These are phyloP conservation scores for Phthorimaea operculella DNA, from an alignment of 1,140 invertebrate genomes.

Conservation along the genomic window DNA sequence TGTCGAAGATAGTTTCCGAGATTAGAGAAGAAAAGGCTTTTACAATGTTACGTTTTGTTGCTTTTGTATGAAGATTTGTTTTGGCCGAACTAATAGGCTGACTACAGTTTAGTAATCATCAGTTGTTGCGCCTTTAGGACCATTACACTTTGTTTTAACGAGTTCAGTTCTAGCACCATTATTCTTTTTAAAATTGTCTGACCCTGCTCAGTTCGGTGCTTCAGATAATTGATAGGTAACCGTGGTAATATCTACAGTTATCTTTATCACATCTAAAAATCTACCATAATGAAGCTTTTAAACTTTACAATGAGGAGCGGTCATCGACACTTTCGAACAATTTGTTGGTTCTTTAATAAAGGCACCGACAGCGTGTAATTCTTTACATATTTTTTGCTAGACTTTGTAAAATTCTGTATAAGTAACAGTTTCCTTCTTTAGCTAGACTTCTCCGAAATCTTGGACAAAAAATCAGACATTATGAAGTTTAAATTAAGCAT, in stretches of 20 bases:
- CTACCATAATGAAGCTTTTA: no score
- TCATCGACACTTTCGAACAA: not conserved
- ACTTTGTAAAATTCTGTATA: not conserved
- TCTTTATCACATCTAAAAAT: no score
- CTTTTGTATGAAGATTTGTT: not conserved
- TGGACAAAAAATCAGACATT: not conserved
- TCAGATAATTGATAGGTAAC: no score
- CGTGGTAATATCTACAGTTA: no score
- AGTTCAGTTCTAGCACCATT: no score
- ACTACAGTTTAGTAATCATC: not conserved
- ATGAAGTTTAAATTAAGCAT: not conserved
- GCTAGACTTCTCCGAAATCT: no score
- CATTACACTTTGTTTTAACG: no score
- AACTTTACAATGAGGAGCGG: not conserved
- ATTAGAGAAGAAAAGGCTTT: conserved; percentile 18
- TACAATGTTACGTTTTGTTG: conserved; percentile 7
- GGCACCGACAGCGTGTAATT: not conserved
- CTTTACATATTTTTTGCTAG: not conserved
- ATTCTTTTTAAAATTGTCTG: no score
- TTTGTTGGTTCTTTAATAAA: not conserved
- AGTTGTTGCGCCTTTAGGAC: no score
- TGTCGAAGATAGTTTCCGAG: conserved; percentile 26
- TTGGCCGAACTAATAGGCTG: conserved; percentile 3
- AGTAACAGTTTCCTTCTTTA: not conserved
- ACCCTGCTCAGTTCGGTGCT: no score